Conservation (phyloP, 2,888 invertebrate genomes). For the Tubiluchus corallicola region DNA sequence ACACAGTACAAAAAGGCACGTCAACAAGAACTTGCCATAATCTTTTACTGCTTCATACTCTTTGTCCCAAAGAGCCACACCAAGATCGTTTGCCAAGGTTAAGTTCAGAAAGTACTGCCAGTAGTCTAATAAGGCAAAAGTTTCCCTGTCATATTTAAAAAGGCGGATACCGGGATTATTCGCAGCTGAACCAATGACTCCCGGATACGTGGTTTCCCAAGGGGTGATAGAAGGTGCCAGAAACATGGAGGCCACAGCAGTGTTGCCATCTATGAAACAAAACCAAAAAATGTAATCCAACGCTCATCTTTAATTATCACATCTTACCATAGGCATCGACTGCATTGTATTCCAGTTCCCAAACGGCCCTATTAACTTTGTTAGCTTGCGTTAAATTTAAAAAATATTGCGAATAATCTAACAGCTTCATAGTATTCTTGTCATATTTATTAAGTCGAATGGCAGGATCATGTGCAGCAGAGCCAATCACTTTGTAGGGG, state of each 20-base stretch:
- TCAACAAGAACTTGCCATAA: too few species aligned
- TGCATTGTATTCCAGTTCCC: too few species aligned
- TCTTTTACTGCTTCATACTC: too few species aligned
- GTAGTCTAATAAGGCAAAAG: slow-evolving; percentile 50
- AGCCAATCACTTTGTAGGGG: slow-evolving; percentile 24
- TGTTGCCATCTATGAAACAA: too few species aligned
- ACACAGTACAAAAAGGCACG: too few species aligned
- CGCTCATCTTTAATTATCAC: too few species aligned
- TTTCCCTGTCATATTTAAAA: slow-evolving; percentile 60
- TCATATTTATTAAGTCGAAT: slow-evolving; percentile 74
- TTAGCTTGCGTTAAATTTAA: slow-evolving; percentile 49
- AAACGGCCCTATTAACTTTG: too few species aligned
- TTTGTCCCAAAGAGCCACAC: too few species aligned
- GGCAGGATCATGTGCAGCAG: slow-evolving; percentile 59
- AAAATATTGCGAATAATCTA: slow-evolving; percentile 76
- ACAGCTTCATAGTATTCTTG: slow-evolving; percentile 39
- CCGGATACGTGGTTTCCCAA: slow-evolving; percentile 39
- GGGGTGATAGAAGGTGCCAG: slow-evolving; percentile 78
- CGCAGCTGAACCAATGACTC: slow-evolving; percentile 27
- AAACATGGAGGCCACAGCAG: slow-evolving; percentile 62
- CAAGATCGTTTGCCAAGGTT: slow-evolving; percentile 37
- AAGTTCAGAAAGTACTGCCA: slow-evolving; percentile 74
- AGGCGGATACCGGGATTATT: slow-evolving; percentile 74
- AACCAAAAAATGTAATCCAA: too few species aligned
- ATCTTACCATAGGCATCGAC: too few species aligned